Evolutionary conservation across 2,888 invertebrate genomes (phyloP), one percentile per base, ranked within the genome.

Genomic region (Lithodes maja): DNA sequence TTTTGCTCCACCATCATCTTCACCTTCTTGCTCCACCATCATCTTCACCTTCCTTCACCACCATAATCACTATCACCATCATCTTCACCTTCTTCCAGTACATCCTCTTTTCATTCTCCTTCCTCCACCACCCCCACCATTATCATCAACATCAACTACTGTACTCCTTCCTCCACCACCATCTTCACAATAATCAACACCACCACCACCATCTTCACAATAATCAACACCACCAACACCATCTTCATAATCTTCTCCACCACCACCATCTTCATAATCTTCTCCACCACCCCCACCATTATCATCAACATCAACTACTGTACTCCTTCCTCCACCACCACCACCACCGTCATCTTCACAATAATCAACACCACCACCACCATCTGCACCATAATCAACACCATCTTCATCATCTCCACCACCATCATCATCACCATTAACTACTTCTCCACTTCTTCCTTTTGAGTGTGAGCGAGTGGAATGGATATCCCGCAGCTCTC

Each of bases 401-500:
- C n/a, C 74, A 74, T 33, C 74, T 15, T 33, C 74, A 74, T 33
- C 74, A n/a, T 61, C 12, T 7, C 74, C 74, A 74, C n/a, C 74
- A 74, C n/a, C 74, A 74, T 74, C 74, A 74, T 33, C 74, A 74
- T 33, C 74, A n/a, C n/a, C 74, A 74, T 74, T n/a, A 74, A 15
- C 71, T 55, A 15, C 55, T 77, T 33, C 68, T 68, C 54, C 50
- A 9, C 61, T 52, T 61, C 74, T 75, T 88, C 61, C 74, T 87
- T 84, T 83, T 53, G 77, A 80, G 55, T 74, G 74, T n/a, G n/a
- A 54, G 49, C 33, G 79, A 82, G 55, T 61, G 80, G 78, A 84
- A 84, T 79, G 88, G 84, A 84, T 84, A 33, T 83, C 83, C 15
- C 50, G 74, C 84, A 88, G 78, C 80, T 83, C 61, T 52, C 71